Evolutionary conservation across 1,140 invertebrate species (phyloP), one percentile per base, ranked within the genome.

Genomic region (Hylyphantes graminicola): DNA sequence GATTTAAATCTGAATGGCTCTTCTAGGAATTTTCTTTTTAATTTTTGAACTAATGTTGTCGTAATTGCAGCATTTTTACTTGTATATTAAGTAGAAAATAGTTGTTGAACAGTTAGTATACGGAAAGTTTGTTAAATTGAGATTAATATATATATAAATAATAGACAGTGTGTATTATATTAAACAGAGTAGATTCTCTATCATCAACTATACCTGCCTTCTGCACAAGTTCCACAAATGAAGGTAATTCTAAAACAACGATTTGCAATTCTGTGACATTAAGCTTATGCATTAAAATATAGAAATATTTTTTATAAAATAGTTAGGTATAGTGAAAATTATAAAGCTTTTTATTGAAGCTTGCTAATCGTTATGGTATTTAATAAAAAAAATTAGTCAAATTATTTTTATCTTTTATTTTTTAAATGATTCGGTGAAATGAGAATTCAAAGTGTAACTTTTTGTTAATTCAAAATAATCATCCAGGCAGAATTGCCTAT

Each of bases 151-250:
- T 57, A 74, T 50, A 74, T 51, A 74, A 57, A 74, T 74, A n/a
- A 57, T 74, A 57, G 51, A 55, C 19, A 51, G 57, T 70, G 54
- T 74, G 55, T n/a, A n/a, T n/a, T n/a, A n/a, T n/a, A n/a, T 74
- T 21, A 74, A 13, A 21, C 57, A 74, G 72, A 48, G 48, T 21
- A 59, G 35, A 74, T 57, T 74, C 54, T 70, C 11, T 74, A 74
- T 57, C 57, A 55, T 17, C 17, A 21, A 17, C 13, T 57, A 74
- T 74, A 35, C 13, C 19, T 63, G 57, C 48, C 59, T 76, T 76
- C 74, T 76, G 59, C 74, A 76, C 57, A 63, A 76, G 35, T 76
- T 64, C 74, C 74, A n/a, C n/a, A 76, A 76, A 63, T 17, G 74
- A 19, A 76, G 74, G 74, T 64, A 19, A 50, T 51, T 76, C 57